phyloP scores from a whole-genome alignment of 2,888 invertebrate genomes.

The Fragum whitleyi region DNA sequence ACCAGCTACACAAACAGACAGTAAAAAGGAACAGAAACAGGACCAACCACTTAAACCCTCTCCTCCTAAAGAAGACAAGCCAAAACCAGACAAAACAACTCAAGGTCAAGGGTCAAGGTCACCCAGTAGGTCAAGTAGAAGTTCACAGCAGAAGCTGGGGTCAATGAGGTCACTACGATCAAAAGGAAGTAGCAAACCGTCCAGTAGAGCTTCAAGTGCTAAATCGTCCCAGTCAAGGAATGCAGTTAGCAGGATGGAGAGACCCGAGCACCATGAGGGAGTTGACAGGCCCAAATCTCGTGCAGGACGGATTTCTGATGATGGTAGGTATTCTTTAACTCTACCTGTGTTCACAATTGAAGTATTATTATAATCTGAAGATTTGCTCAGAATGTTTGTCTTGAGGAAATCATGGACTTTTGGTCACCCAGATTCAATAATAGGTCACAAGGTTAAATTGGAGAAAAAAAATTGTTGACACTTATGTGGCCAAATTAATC shows the following conservation, averaged over 20 bases:
- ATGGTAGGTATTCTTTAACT: constrained; percentile 37
- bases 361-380: too few species aligned
- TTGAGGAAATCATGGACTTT: too few species aligned
- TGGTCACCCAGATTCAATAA: too few species aligned
- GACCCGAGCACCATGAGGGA: constrained; percentile 61
- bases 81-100: not conserved
- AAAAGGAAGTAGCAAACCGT: constrained; percentile 32
- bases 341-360: not conserved
- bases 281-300: constrained; percentile 68
- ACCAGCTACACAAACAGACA: constrained; percentile 3
- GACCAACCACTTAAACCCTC: constrained; percentile 3
- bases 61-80: not conserved
- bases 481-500: too few species aligned
- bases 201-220: constrained; percentile 39
- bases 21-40: not conserved
- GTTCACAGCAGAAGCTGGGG: constrained; percentile 45
- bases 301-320: constrained; percentile 58
- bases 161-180: constrained; percentile 49
- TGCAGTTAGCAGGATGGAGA: not conserved
- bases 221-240: constrained; percentile 28
- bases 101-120: constrained; percentile 30
- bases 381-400: too few species aligned
- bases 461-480: too few species aligned
- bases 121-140: constrained; percentile 45
- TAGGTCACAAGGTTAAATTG: too few species aligned